These are phyloP conservation scores for Neostethus bicornis DNA, from an alignment of 2,797 vertebrate species.

Conservation along the genomic window DNA sequence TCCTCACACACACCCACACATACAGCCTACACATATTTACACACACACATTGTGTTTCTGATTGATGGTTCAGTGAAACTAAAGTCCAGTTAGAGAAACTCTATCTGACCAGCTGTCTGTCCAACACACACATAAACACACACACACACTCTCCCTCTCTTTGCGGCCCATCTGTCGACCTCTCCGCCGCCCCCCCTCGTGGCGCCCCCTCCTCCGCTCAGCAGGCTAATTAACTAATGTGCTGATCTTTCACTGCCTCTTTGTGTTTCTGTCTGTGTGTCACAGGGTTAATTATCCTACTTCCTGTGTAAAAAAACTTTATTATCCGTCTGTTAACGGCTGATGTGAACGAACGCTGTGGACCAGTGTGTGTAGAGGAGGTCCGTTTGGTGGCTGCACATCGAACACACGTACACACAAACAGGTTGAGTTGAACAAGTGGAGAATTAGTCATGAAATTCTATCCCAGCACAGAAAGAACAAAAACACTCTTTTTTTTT, in stretches of 20 bases:
- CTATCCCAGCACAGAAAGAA: too few relatives aligned
- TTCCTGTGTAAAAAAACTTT: constrained; percentile 39
- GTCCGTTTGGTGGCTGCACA: too few relatives aligned
- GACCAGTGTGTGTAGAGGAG: too few relatives aligned
- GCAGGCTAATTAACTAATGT: constrained; percentile 69
- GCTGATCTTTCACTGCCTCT: constrained; percentile 70
- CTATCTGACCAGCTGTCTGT: constrained; percentile 50
- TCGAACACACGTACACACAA: too few relatives aligned
- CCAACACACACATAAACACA: background rate
- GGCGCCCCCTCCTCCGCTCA: constrained; percentile 39
- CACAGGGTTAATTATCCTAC: constrained; percentile 57
- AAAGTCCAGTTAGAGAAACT: constrained; percentile 56
- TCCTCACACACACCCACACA: too few relatives aligned
- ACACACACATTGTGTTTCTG: constrained; percentile 15
- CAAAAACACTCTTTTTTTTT: too few relatives aligned
- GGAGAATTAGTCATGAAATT: too few relatives aligned
- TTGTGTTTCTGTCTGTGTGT: constrained; percentile 44
- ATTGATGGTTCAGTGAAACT: constrained; percentile 52
- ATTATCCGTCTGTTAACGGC: constrained; percentile 20
- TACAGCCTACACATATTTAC: background rate
- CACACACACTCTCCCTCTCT: constrained; percentile 18
- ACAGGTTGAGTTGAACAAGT: too few relatives aligned
- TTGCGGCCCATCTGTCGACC: constrained; percentile 63
- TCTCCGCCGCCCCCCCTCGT: constrained; percentile 30
- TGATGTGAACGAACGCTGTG: too few relatives aligned